phyloP scores from a whole-genome alignment of 2,888 invertebrate species.

The Pristionchus entomophagus region DNA sequence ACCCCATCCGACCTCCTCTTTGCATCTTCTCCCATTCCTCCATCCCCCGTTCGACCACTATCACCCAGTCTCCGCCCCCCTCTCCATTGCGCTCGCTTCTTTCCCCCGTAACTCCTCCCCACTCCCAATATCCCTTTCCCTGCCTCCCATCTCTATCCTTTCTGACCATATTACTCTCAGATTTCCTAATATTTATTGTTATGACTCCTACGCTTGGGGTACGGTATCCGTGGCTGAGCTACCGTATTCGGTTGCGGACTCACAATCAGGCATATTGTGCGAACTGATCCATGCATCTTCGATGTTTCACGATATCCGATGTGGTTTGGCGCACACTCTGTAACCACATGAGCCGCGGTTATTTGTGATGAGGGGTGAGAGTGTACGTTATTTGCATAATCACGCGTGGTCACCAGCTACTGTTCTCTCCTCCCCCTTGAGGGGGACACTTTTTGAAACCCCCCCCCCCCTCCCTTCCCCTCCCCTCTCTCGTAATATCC shows the following conservation, averaged over 20 bases:
- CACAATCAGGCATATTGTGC: too few species aligned
- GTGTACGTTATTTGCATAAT: slow-evolving; percentile 17
- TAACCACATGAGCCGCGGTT: too few species aligned
- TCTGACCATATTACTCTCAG: slow-evolving; percentile 35
- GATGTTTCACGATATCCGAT: too few species aligned
- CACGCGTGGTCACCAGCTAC: background rate
- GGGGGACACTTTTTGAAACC: slow-evolving; percentile 10
- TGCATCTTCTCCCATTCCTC: background rate
- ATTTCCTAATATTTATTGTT: slow-evolving; percentile 35
- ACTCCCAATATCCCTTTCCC: slow-evolving; percentile 32
- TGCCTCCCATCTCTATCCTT: slow-evolving; percentile 13
- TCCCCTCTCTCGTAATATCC: background rate
- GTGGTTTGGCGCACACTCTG: background rate
- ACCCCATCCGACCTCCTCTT: background rate
- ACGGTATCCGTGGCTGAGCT: background rate
- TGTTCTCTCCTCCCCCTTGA: background rate
- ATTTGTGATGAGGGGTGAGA: too few species aligned
- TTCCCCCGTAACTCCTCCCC: slow-evolving; percentile 13
- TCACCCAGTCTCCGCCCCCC: slow-evolving; percentile 10
- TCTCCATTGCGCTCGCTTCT: too few species aligned
- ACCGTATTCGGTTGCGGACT: background rate
- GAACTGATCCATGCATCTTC: too few species aligned
- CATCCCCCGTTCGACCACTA: slow-evolving; percentile 3
- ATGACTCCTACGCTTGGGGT: background rate
- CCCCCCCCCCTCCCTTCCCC: background rate